Percentiles rank a stretch among this genome's conserved stretches.
phyloP scores from a whole-genome alignment of 2,888 invertebrate species.

The Campopleginae sp. region DNA sequence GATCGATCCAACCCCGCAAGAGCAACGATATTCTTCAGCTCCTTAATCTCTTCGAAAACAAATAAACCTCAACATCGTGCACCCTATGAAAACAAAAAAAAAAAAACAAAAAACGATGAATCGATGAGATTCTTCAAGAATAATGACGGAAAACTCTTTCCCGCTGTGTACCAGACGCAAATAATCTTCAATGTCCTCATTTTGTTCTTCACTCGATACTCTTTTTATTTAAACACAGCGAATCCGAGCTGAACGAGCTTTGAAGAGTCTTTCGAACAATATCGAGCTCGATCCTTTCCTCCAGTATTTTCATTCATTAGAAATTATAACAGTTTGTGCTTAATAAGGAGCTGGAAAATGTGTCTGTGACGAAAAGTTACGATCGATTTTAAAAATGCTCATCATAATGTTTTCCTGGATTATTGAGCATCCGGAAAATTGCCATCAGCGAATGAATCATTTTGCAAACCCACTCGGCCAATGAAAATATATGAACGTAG shows the following conservation, averaged over 20 bases:
- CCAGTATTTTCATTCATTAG: neutral
- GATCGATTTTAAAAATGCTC: neutral
- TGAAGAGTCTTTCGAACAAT: neutral
- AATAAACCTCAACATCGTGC: constrained; percentile 12
- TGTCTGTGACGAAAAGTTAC: neutral
- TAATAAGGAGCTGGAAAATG: neutral
- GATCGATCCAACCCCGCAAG: constrained; percentile 15
- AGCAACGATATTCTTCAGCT: constrained; percentile 17
- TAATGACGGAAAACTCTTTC: neutral
- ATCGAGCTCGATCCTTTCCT: neutral
- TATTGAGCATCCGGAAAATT: neutral
- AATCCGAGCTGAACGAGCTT: neutral
- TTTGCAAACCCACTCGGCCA: constrained; percentile 2
- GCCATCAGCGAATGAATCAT: neutral
- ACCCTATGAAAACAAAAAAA: neutral
- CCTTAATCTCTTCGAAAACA: neutral
- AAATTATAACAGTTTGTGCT: neutral
- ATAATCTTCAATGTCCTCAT: neutral
- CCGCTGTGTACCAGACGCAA: neutral
- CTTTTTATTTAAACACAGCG: neutral
- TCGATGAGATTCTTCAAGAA: neutral
- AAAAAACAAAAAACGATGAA: neutral
- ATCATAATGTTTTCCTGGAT: neutral
- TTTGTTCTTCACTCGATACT: neutral
- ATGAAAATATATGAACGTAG: neutral